Percentiles rank a stretch among this genome's conserved stretches.
Conservation (phyloP, 2,797 vertebrate genomes). For the Acridotheres tristis region DNA sequence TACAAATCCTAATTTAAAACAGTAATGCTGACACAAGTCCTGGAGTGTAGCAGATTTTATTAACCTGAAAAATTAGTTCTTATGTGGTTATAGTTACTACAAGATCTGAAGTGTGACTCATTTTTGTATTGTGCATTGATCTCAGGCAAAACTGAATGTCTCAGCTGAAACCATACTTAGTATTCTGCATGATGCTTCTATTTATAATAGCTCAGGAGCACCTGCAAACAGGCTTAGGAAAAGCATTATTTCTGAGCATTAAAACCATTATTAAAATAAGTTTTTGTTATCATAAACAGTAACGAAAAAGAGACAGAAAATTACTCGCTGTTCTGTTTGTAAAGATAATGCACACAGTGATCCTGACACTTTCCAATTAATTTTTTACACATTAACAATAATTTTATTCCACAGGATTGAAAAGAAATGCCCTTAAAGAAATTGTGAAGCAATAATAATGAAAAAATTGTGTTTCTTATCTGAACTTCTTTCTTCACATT, state of each 20-base stretch:
- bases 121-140: constrained; percentile 20
- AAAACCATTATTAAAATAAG: neutral
- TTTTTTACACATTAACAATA: neutral
- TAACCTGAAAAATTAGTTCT: neutral
- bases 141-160: neutral
- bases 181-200: neutral
- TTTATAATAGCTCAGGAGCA: neutral
- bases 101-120: constrained; percentile 16
- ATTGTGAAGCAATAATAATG: neutral
- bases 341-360: neutral
- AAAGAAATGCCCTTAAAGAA: neutral
- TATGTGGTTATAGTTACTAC: neutral
- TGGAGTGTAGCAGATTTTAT: neutral
- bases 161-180: neutral
- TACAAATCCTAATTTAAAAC: constrained; percentile 4
- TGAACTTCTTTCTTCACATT: neutral
- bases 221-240: neutral
- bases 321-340: neutral
- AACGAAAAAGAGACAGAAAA: neutral
- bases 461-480: neutral
- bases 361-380: neutral
- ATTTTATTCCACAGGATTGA: neutral
- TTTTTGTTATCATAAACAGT: neutral
- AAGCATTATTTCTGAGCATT: neutral
- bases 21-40: neutral